These are phyloP conservation scores for Gymnocypris eckloni DNA, from an alignment of 2,797 vertebrate genomes.

Conservation along the genomic window DNA sequence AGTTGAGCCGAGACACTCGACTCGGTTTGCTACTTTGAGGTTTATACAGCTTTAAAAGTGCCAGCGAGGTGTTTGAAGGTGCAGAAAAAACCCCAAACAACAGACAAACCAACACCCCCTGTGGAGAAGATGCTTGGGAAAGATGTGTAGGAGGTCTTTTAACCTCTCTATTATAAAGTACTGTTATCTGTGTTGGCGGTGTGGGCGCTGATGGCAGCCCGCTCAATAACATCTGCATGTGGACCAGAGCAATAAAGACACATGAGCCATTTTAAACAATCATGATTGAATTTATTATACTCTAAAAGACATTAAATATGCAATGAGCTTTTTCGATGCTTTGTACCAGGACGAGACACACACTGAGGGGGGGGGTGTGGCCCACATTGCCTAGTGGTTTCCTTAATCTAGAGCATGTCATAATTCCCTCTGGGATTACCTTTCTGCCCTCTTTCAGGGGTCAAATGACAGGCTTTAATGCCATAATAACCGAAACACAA, in stretches of 20 bases:
- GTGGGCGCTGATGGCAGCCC: slow-evolving; percentile 12
- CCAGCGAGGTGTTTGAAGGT: background rate
- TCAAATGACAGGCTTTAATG: slow-evolving; percentile 26
- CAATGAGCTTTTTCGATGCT: background rate
- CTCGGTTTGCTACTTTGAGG: background rate
- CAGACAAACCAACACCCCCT: slow-evolving; percentile 11
- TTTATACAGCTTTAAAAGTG: slow-evolving; percentile 3
- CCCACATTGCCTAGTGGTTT: slow-evolving; percentile 28
- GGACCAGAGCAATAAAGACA: background rate
- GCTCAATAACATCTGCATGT: slow-evolving; percentile 34
- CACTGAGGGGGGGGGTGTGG: background rate
- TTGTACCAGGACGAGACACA: background rate
- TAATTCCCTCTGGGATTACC: slow-evolving; percentile 33
- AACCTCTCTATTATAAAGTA: slow-evolving; percentile 46
- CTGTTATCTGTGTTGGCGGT: slow-evolving; percentile 5
- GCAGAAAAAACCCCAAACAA: slow-evolving; percentile 1
- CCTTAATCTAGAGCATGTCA: slow-evolving; percentile 39
- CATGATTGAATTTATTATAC: background rate
- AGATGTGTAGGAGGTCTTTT: slow-evolving; percentile 38
- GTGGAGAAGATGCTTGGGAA: slow-evolving; percentile 8
- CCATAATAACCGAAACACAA: slow-evolving; percentile 25
- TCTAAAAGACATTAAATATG: background rate
- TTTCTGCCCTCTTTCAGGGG: slow-evolving; percentile 1
- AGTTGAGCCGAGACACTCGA: background rate
- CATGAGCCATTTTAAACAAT: background rate